Evolutionary conservation across 2,888 invertebrate genomes (phyloP), one percentile per base, ranked within the genome.

Genomic region (Ormyrus nitidulus): DNA sequence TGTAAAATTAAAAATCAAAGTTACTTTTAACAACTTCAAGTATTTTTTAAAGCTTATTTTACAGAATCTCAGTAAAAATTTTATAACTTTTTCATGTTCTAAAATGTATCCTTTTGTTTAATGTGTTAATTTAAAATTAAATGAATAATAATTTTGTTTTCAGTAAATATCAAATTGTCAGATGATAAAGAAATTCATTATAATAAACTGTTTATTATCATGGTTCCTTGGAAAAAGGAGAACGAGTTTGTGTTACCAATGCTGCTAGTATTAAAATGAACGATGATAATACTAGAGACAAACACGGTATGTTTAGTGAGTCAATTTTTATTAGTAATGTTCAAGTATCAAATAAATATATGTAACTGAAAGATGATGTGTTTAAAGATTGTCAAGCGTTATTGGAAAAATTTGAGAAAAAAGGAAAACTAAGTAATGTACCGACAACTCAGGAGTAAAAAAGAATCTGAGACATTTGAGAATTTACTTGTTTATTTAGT

Each of bases 401-500:
- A 7, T 92, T 99, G 1, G 99, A 99, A 87, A 99, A 99, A 91
- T 99, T 99, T 91, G 99, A 99, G 98, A 54, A 93, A 98, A 96
- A 98, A 89, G 99, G 97, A 0, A 93, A 99, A 7, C 97, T 97
- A 88, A 96, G 99, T 68, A 98, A 98, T 86, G 98, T 99, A 99
- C 99, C 0, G 99, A 99, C 91, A 99, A 99, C 92, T 94, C 95
- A 10, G 99, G 99, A 92, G 99, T 99, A 2, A 96, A 96, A 89
- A 93, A 95, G 84, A 97, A 97, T 91, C 92, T 99, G 2, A 92
- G 99, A 8, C 96, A 98, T 88, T 91, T 99, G 97, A 5, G 98
- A 99, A 91, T 99, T 99, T 0, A 98, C 99, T 85, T 99, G 99
- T 89, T 92, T 98, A 81, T 99, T 99, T 91, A 99, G 99, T 0